Evolutionary conservation across 2,888 invertebrate species (phyloP).

Genomic region (Dicyrtomina minuta): DNA sequence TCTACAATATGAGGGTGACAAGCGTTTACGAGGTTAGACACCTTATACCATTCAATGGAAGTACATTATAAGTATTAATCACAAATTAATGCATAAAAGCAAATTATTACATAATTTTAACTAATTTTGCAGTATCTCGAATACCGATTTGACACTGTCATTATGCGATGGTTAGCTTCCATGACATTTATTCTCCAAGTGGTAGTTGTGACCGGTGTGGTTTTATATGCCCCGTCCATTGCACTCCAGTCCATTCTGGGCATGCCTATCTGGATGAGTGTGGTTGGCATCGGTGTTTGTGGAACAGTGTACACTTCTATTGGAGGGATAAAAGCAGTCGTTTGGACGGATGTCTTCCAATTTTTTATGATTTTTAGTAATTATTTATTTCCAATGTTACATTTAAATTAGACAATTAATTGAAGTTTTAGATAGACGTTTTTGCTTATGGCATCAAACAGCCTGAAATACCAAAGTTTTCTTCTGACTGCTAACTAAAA

Average conservation of each 20-base stretch:
- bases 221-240: slow-evolving; percentile 53
- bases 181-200: slow-evolving; percentile 48
- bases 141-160: slow-evolving; percentile 41
- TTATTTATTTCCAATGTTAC: not conserved
- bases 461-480: too few species aligned
- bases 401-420: not conserved
- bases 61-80: too few species aligned
- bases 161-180: slow-evolving; percentile 42
- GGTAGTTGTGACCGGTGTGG: slow-evolving; percentile 52
- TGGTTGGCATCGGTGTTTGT: slow-evolving; percentile 52
- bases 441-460: too few species aligned
- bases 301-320: slow-evolving; percentile 58
- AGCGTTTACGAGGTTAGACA: slow-evolving; percentile 48
- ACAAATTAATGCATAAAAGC: too few species aligned
- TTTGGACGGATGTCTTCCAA: slow-evolving; percentile 47
- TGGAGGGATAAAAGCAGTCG: slow-evolving; percentile 51
- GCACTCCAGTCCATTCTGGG: not conserved
- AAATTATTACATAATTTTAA: too few species aligned
- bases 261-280: slow-evolving; percentile 54
- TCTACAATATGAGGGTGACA: slow-evolving; percentile 51
- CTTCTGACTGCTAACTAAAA: too few species aligned
- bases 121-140: slow-evolving; percentile 44
- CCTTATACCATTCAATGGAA: not conserved
- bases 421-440: too few species aligned
- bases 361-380: slow-evolving; percentile 37